phyloP scores from a whole-genome alignment of 2,797 vertebrate genomes.

The Periparus ater region DNA sequence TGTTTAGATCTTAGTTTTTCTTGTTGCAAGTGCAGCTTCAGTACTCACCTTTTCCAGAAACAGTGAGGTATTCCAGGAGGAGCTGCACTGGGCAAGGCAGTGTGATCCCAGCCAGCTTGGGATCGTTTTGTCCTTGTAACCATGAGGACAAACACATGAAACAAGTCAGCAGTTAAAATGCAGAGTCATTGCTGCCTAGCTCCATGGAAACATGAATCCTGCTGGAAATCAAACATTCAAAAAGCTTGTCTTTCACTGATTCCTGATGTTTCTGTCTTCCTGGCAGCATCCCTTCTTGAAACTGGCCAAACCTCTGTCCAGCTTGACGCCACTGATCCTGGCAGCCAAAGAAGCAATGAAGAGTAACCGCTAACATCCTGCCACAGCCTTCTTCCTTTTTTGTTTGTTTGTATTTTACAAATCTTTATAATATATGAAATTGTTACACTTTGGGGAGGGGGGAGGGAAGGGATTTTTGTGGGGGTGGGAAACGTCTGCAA shows the following conservation, averaged over 20 bases:
- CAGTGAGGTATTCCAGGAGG: background rate
- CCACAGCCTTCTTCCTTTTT: constrained; percentile 45
- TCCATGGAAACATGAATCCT: background rate
- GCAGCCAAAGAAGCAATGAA: constrained; percentile 99
- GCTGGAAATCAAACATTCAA: background rate
- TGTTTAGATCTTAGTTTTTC: background rate
- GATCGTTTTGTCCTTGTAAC: background rate
- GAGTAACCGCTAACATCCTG: constrained; percentile 89
- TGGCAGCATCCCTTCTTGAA: constrained; percentile 97
- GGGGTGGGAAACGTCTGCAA: constrained; percentile 41
- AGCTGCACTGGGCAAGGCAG: background rate
- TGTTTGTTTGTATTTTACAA: constrained; percentile 74
- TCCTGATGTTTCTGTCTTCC: background rate
- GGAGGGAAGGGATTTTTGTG: constrained; percentile 49
- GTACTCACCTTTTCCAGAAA: background rate
- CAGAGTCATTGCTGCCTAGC: background rate
- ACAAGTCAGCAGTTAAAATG: background rate
- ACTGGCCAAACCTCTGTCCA: constrained; percentile 96
- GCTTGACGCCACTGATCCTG: constrained; percentile 96
- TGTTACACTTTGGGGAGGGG: constrained; percentile 61
- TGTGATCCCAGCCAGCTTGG: background rate
- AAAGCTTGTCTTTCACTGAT: background rate
- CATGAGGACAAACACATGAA: background rate
- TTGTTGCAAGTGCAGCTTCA: background rate
- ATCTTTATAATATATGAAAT: constrained; percentile 79